phyloP scores from a whole-genome alignment of 2,113 vertebrate species.

The Hoplias malabaricus region DNA sequence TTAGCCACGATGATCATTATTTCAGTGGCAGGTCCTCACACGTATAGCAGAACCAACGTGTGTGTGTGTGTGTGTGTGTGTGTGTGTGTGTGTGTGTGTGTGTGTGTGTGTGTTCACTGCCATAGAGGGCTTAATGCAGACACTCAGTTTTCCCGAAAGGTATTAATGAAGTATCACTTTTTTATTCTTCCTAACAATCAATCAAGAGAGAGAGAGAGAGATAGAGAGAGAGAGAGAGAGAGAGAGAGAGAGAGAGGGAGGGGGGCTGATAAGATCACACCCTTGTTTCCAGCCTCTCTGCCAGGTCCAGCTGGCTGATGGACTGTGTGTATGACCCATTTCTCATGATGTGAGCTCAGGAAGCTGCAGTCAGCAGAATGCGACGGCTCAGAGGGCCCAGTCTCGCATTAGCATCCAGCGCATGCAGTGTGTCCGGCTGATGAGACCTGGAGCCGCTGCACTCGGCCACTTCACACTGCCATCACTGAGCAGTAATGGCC shows the following conservation, averaged over 20 bases:
- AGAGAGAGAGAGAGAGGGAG: not conserved
- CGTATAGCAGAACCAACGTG: too few relatives aligned
- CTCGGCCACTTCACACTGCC: constrained; percentile 31
- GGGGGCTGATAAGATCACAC: constrained; percentile 32
- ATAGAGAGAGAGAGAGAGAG: not conserved
- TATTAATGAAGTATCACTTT: too few relatives aligned
- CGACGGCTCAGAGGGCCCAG: not conserved
- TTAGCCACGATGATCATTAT: too few relatives aligned
- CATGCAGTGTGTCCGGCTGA: constrained; percentile 27
- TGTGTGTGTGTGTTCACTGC: too few relatives aligned
- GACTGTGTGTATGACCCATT: not conserved
- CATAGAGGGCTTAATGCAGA: too few relatives aligned
- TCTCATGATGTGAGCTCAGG: constrained; percentile 15
- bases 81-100: too few relatives aligned
- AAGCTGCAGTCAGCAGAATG: constrained; percentile 35
- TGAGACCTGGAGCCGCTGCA: constrained; percentile 21
- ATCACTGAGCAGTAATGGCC: constrained; percentile 27
- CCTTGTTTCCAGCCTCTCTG: constrained; percentile 26
- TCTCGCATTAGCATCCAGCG: constrained; percentile 16
- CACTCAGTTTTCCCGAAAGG: too few relatives aligned
- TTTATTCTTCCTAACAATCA: too few relatives aligned
- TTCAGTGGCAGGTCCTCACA: too few relatives aligned
- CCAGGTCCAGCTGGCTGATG: constrained; percentile 20
- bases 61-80: too few relatives aligned
- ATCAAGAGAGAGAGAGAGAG: constrained; percentile 8